Evolutionary conservation across 1,140 invertebrate genomes (phyloP).

Genomic region (Diabrotica virgifera): DNA sequence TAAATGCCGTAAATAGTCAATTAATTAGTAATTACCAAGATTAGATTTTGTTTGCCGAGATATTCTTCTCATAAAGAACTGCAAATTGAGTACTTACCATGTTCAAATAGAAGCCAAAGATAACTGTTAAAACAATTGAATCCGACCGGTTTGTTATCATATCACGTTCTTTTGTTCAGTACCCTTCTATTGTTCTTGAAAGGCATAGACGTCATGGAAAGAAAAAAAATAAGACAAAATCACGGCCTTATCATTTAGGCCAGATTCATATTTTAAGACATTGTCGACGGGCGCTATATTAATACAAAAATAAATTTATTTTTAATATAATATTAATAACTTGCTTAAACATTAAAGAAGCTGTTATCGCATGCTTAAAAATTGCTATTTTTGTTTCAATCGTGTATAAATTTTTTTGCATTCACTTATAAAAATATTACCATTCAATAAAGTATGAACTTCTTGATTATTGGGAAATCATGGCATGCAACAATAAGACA

Average conservation of each 20-base stretch:
- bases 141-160: neutral
- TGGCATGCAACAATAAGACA: too few species aligned
- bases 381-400: too few species aligned
- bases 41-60: neutral
- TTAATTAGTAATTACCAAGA: neutral
- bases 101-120: neutral
- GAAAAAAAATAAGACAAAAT: neutral
- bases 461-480: too few species aligned
- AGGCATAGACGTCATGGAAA: neutral
- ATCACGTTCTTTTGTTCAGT: neutral
- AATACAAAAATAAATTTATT: too few species aligned
- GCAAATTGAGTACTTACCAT: neutral
- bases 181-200: constrained; percentile 2
- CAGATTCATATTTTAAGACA: neutral
- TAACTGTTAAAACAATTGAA: constrained; percentile 3
- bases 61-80: neutral
- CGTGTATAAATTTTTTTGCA: too few species aligned
- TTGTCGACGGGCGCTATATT: too few species aligned
- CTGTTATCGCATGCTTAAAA: too few species aligned
- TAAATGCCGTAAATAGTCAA: too few species aligned
- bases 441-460: too few species aligned
- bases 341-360: too few species aligned
- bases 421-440: too few species aligned
- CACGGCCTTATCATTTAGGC: neutral
- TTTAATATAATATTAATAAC: too few species aligned